phyloP scores from a whole-genome alignment of 2,797 vertebrate genomes.

The Acipenser ruthenus region DNA sequence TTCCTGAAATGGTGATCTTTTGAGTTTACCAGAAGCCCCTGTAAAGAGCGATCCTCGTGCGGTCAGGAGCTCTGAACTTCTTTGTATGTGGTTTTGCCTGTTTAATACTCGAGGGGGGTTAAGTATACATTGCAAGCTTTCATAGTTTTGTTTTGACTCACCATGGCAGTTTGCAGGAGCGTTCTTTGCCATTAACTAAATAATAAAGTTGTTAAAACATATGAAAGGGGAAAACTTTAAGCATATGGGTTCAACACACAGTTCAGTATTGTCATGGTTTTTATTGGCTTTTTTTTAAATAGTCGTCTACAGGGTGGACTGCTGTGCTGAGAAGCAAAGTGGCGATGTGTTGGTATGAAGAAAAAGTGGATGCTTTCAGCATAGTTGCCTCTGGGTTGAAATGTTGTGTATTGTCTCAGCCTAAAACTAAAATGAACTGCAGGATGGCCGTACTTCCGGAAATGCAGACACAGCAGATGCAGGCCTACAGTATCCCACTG shows the following conservation, averaged over 20 bases:
- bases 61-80: conserved; percentile 11
- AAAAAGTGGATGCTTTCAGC: neutral
- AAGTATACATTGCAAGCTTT: neutral
- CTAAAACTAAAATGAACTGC: conserved; percentile 13
- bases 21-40: neutral
- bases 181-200: conserved; percentile 5
- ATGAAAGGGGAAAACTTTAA: conserved; percentile 20
- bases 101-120: neutral
- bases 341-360: neutral
- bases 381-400: conserved; percentile 22
- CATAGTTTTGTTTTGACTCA: conserved; percentile 3
- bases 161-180: neutral
- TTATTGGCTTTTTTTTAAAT: neutral
- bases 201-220: conserved; percentile 17
- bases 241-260: conserved; percentile 9
- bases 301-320: neutral
- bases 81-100: neutral
- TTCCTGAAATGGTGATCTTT: neutral
- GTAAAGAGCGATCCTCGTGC: neutral
- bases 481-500: too few relatives aligned
- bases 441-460: too few relatives aligned
- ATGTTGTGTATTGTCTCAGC: conserved; percentile 34
- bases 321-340: conserved; percentile 1
- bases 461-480: too few relatives aligned
- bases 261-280: conserved; percentile 14